These are phyloP conservation scores for Pseudopleuronectes americanus DNA, from an alignment of 2,797 vertebrate species.

Conservation along the genomic window DNA sequence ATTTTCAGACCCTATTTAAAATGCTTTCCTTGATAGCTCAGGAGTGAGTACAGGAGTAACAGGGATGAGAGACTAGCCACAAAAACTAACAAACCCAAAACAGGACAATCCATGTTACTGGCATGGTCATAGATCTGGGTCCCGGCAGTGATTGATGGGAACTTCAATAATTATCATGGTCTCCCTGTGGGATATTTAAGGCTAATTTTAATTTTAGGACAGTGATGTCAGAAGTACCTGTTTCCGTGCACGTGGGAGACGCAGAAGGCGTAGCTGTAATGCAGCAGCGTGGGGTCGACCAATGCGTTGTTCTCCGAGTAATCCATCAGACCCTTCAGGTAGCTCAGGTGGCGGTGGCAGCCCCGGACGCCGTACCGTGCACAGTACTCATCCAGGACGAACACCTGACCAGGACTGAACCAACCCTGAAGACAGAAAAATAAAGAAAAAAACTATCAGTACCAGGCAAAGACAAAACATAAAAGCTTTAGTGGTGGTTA, in stretches of 20 bases:
- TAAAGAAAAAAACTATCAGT: background rate
- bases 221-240: slow-evolving; percentile 83
- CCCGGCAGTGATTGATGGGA: no score
- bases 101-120: no score
- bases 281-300: slow-evolving; percentile 95
- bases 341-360: slow-evolving; percentile 96
- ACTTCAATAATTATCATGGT: no score
- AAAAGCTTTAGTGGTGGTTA: background rate
- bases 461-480: background rate
- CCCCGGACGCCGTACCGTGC: slow-evolving; percentile 94
- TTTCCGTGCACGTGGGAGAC: slow-evolving; percentile 98
- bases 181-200: no score
- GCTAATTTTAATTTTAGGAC: no score
- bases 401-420: slow-evolving; percentile 98
- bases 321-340: slow-evolving; percentile 93
- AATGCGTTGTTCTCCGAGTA: slow-evolving; percentile 91
- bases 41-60: no score
- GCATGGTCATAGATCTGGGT: no score
- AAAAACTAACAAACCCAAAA: no score
- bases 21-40: no score
- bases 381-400: slow-evolving; percentile 97
- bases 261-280: slow-evolving; percentile 99
- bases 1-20: no score
- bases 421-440: slow-evolving; percentile 86
- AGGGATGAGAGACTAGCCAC: no score